Conservation (phyloP, 1,140 invertebrate genomes). For the Meteorus sp. region DNA sequence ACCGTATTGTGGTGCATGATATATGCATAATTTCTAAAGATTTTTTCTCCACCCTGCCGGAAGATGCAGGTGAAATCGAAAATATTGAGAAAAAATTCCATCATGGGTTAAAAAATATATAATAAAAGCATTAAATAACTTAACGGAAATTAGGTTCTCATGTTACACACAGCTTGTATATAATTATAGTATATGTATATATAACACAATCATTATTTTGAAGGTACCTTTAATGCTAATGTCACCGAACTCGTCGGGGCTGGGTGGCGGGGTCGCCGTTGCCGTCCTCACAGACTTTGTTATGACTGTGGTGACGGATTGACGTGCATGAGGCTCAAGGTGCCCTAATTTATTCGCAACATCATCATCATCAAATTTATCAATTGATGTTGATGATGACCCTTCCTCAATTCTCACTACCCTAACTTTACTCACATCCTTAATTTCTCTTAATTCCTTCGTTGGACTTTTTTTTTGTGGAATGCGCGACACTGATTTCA, state of each 20-base stretch:
- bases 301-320: slow-evolving; percentile 59
- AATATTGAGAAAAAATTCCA: background rate
- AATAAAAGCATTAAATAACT: slow-evolving; percentile 21
- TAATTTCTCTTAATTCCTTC: slow-evolving; percentile 28
- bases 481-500: slow-evolving; percentile 46
- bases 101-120: slow-evolving; percentile 11
- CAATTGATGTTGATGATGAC: slow-evolving; percentile 22
- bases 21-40: background rate
- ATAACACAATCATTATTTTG: slow-evolving; percentile 56
- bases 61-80: slow-evolving; percentile 10
- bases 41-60: background rate
- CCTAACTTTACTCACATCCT: slow-evolving; percentile 21
- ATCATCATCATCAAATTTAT: slow-evolving; percentile 40
- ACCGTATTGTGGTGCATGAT: slow-evolving; percentile 15
- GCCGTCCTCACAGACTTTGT: slow-evolving; percentile 59
- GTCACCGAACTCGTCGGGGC: slow-evolving; percentile 58
- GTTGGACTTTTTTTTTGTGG: slow-evolving; percentile 42
- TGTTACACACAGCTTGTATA: slow-evolving; percentile 61
- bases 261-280: slow-evolving; percentile 57
- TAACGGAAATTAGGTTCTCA: slow-evolving; percentile 36
- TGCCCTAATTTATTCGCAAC: slow-evolving; percentile 48
- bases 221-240: slow-evolving; percentile 60
- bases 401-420: slow-evolving; percentile 22
- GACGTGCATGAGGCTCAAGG: slow-evolving; percentile 55
- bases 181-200: slow-evolving; percentile 53